Evolutionary conservation across 53 echinoderm and acorn worm genomes (phyloP), one percentile per base, ranked within the genome.

Genomic region (Actinopyga echinites): DNA sequence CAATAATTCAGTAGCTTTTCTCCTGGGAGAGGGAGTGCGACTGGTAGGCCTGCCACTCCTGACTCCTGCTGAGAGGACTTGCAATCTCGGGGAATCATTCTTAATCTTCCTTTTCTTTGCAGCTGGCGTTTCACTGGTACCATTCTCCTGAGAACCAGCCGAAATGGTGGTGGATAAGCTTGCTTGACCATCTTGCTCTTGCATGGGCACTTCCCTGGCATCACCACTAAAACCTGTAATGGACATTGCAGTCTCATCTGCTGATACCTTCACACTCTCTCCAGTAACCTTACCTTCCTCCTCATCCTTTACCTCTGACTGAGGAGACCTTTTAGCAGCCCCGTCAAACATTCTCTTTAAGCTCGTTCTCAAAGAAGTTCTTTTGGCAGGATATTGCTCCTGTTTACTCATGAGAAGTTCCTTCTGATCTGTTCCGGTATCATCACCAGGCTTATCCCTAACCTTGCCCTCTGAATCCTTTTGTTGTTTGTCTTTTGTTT

Each of bases 291-390:
- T 17, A 49, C 49, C 49, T 15, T 49, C 49, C 0, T 49, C 17
- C 49, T 49, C 49, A 5, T 49, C 17, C 15, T 13, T 49, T 17
- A 0, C 17, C 49, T 49, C 49, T 49, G 49, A 2, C 3, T 49
- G 15, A 10, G 49, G 49, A 49, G 2, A 49, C 17, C 49, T 49
- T 49, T 49, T 49, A 1, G 31, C 77, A 23, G 56, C 77, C 8
- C 77, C 77, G 21, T 77, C 77, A 31, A 77, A 77, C 77, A 77
- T 77, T 49, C 32, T 77, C 77, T 77, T 77, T n/a, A 77, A 56
- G 33, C 56, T 77, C 30, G 77, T 77, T 25, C 77, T 54, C 13
- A 77, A 31, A 53, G 56, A 22, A 29, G 53, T 77, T 53, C 56
- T 53, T 32, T 77, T 77, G 31, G 53, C 28, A 30, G 56, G 77